A percentile compares a stretch with the other conserved stretches of the same genome.
phyloP scores from a whole-genome alignment of 2,797 vertebrate species.

The Bradypodion ventrale region DNA sequence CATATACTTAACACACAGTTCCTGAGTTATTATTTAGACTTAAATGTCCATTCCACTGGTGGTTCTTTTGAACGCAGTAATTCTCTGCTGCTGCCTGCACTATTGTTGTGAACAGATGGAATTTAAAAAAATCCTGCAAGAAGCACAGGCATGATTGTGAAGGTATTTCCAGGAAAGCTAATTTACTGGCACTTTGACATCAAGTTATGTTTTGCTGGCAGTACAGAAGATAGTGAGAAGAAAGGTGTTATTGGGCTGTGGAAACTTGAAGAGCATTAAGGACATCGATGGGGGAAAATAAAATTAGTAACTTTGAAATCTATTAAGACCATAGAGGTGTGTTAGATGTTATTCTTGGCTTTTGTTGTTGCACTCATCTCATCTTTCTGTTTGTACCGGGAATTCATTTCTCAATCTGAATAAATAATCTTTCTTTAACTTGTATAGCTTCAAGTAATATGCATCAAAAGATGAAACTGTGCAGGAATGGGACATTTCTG shows the following conservation, averaged over 20 bases:
- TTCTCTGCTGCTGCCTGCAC: not conserved
- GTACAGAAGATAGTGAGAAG: not conserved
- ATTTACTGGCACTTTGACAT: not conserved
- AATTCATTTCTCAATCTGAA: not conserved
- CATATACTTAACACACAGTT: not conserved
- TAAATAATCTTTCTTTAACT: not conserved
- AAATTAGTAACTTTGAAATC: not conserved
- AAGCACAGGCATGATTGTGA: slow-evolving; percentile 17
- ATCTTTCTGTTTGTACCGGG: not conserved
- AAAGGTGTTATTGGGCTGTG: not conserved
- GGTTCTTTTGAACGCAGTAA: not conserved
- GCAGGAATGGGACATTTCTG: not conserved
- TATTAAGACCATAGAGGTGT: not conserved
- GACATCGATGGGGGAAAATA: not conserved
- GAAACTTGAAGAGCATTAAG: not conserved
- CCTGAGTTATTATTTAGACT: not conserved
- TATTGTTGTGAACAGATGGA: not conserved
- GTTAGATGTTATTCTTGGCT: not conserved
- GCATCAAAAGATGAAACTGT: slow-evolving; percentile 3
- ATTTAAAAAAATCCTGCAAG: not conserved
- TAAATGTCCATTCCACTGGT: not conserved
- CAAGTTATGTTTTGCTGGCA: slow-evolving; percentile 9
- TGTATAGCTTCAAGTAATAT: not conserved
- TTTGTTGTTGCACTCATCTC: not conserved
- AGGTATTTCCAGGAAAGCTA: not conserved